Base-by-base conservation (phyloP, 1,140 invertebrate genomes). In the Stenopsyche tienmushanensis region DNA sequence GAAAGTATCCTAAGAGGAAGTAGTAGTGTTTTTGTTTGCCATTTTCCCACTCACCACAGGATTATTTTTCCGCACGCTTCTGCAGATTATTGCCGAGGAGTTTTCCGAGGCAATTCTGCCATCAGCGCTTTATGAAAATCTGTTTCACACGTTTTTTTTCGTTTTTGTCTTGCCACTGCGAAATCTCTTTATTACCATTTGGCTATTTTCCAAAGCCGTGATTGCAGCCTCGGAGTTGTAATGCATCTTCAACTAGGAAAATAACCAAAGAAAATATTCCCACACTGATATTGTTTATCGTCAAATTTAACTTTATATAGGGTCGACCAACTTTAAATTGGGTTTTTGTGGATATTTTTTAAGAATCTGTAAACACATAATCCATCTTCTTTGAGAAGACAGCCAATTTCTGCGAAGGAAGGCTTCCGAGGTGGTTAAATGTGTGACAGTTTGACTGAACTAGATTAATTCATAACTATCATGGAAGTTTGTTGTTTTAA, bases 331-430 rank as follows among this genome's bases (percentile, higher is more conserved):
- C n/a, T n/a, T n/a, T n/a, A n/a, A n/a, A n/a, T n/a, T n/a, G n/a
- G n/a, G n/a, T n/a, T n/a, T n/a, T n/a, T 34, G 29, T 34, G 13
- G 13, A 34, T 34, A 34, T 34, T 34, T 5, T 34, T n/a, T n/a
- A n/a, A n/a, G n/a, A n/a, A n/a, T n/a, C 15, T 15, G 15, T 13
- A 49, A 49, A 49, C 21, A 24, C 17, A 39, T 29, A 39, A 57
- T 57, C 54, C 54, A 57, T 57, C 54, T 57, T 57, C 54, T 21
- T 57, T 21, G n/a, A 41, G 34, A 57, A 39, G 54, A 57, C 54
- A 57, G 54, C 54, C 54, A 57, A 57, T 57, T 57, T 57, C 54
- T 57, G 39, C 9, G 23, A 10, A 23, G 21, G 21, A 21, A 15
- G 47, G 47, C 47, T 50, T 15, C 52, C 29, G 52, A 54, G 39